A percentile compares a stretch with the other conserved stretches of the same genome.
Conservation (phyloP, 2,113 vertebrate genomes). For the Cheilinus undulatus region DNA sequence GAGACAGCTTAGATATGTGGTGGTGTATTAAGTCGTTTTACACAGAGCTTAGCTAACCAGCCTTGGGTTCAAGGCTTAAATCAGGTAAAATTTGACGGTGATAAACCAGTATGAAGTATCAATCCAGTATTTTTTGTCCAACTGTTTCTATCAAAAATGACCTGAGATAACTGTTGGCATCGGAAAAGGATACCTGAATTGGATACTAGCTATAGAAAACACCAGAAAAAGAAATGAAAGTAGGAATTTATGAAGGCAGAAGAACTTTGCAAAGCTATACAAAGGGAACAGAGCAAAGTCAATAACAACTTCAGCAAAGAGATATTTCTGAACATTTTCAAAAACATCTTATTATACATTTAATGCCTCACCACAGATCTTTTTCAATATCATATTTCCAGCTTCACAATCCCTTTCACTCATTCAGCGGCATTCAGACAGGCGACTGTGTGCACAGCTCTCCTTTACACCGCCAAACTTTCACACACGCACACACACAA, state of each 20-base stretch:
- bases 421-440: slow-evolving; percentile 2
- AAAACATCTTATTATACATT: slow-evolving; percentile 8
- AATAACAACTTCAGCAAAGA: background rate
- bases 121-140: no score
- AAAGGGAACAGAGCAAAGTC: background rate
- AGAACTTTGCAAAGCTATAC: background rate
- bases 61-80: no score
- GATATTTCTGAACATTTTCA: background rate
- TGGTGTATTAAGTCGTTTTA: background rate
- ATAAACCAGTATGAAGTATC: no score
- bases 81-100: no score
- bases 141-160: background rate
- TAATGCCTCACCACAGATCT: background rate
- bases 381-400: slow-evolving; percentile 15
- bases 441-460: background rate
- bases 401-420: background rate
- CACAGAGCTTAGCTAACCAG: slow-evolving; percentile 6
- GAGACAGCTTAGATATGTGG: no score
- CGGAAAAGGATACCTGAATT: background rate
- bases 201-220: background rate
- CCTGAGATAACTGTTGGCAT: background rate
- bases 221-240: background rate
- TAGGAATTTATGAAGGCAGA: background rate
- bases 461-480: slow-evolving; percentile 21
- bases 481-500: slow-evolving; percentile 38